phyloP scores from a whole-genome alignment of 92 coral and sea anemone genomes.

The Epizoanthus ramosus region DNA sequence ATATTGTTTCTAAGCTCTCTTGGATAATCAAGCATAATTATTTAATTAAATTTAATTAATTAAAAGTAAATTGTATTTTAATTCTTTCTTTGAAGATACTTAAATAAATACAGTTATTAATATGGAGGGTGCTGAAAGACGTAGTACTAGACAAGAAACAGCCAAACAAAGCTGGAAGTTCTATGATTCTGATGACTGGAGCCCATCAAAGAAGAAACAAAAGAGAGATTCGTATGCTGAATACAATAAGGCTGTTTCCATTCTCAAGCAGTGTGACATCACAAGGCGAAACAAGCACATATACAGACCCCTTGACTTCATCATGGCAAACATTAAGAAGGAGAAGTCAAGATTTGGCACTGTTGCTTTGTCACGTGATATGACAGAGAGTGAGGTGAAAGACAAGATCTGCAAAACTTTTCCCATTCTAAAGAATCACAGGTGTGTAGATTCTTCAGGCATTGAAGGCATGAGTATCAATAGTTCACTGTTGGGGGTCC shows the following conservation, averaged over 20 bases:
- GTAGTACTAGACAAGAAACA: neutral
- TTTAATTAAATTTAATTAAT: too few relatives aligned
- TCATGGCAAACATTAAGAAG: slow-evolving; percentile 42
- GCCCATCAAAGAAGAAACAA: slow-evolving; percentile 22
- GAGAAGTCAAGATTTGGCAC: slow-evolving; percentile 39
- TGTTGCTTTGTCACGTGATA: slow-evolving; percentile 31
- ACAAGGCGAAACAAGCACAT: slow-evolving; percentile 19
- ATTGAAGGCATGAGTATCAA: too few relatives aligned
- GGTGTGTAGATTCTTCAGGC: too few relatives aligned
- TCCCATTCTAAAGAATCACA: slow-evolving; percentile 34
- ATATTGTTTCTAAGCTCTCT: too few relatives aligned
- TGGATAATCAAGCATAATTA: too few relatives aligned
- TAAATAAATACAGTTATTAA: neutral
- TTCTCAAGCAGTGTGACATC: slow-evolving; percentile 42
- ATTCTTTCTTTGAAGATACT: neutral
- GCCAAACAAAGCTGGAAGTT: neutral
- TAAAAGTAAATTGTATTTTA: too few relatives aligned
- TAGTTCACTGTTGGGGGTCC: too few relatives aligned
- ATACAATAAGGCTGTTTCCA: slow-evolving; percentile 32
- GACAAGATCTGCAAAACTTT: slow-evolving; percentile 5
- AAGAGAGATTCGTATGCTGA: slow-evolving; percentile 25
- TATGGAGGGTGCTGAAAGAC: neutral
- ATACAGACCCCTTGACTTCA: slow-evolving; percentile 36
- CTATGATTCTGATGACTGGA: slow-evolving; percentile 14
- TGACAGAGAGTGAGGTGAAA: slow-evolving; percentile 21